These are phyloP conservation scores for Bicyclus anynana DNA, from an alignment of 1,140 invertebrate species.

Conservation along the genomic window DNA sequence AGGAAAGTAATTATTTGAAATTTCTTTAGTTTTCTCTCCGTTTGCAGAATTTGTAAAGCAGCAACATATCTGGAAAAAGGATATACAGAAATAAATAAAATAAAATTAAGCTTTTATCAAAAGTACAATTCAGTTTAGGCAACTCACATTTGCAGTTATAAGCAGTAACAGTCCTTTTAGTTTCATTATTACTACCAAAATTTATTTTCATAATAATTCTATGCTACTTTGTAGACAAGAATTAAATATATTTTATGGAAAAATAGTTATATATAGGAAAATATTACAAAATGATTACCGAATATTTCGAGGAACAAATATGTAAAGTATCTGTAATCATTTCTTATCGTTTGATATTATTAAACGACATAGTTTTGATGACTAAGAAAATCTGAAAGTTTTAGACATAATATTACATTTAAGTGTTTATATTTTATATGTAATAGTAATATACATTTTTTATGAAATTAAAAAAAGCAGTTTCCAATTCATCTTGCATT, in stretches of 20 bases:
- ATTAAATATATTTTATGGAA: not conserved
- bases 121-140: too few relatives aligned
- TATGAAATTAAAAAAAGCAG: too few relatives aligned
- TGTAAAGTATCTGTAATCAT: not conserved
- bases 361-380: too few relatives aligned
- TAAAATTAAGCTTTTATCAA: too few relatives aligned
- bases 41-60: not conserved
- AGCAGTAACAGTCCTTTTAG: not conserved
- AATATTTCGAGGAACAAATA: slow-evolving; percentile 3
- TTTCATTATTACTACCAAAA: not conserved
- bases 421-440: too few relatives aligned
- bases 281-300: slow-evolving; percentile 5
- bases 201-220: not conserved
- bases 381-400: too few relatives aligned
- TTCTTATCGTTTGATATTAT: too few relatives aligned
- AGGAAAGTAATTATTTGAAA: slow-evolving; percentile 35
- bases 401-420: too few relatives aligned
- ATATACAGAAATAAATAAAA: not conserved
- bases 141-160: slow-evolving; percentile 3
- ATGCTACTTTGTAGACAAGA: not conserved
- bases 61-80: not conserved
- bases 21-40: not conserved
- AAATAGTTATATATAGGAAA: not conserved
- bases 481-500: too few relatives aligned
- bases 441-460: too few relatives aligned